Base-by-base conservation (phyloP, 2,797 vertebrate species). In the Clamator glandarius region DNA sequence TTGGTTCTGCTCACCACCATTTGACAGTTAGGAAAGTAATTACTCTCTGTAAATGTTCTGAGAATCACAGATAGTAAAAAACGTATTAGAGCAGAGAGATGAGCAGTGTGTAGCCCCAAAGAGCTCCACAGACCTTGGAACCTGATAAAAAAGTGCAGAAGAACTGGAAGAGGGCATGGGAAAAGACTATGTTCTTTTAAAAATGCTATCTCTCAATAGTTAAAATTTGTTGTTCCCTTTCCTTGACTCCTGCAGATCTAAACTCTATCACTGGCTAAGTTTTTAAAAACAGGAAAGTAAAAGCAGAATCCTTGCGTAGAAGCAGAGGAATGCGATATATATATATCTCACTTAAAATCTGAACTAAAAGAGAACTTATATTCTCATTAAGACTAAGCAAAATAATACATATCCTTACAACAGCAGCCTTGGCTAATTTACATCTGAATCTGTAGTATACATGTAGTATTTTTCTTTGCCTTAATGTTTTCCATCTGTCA, bases 11-110 rank as follows among this genome's bases (percentile, higher is more conserved):
- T 86, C 10, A 2, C 52, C 82, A 52, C 48, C 70, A 5, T 55
- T 21, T 36, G 77, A 81, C 50, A 78, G 89, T 2, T 87, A 74
- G 79, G 87, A 90, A 82, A 86, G 70, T 42, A 90, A 95, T 88
- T 59, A 59, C 31, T 58, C 66, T 73, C 48, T 25, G 48, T 48
- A 88, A 90, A 88, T 3, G 8, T 70, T 93, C 17, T 39, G 77
- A 87, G 87, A 92, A 73, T 76, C 73, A 29, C 1, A 19, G 92
- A 81, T 81, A 92, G 93, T 83, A 89, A 95, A 87, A 89, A 81
- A 91, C 29, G 66, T 31, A 83, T 62, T 3, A 73, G 55, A 90
- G 39, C 51, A 79, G 66, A 89, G 83, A 36, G 39, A 36, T 58
- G 48, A 72, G 64, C 69, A 39, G 33, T 1, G 17, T 19, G 12